phyloP scores from a whole-genome alignment of 92 coral and sea anemone genomes.

The Parazoanthus atlanticus region DNA sequence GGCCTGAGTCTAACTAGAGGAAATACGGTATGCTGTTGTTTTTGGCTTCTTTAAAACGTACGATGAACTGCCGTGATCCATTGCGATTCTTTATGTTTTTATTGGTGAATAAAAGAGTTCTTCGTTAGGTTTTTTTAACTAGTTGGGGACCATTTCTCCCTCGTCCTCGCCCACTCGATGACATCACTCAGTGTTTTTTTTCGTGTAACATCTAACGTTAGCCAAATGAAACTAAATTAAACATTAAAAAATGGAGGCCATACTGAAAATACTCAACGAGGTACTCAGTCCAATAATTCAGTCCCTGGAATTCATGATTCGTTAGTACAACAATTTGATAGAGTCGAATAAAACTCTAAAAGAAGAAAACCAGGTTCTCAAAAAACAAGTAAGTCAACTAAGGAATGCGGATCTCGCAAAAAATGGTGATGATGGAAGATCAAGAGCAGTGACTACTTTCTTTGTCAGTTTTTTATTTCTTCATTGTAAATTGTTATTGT shows the following conservation, averaged over 20 bases:
- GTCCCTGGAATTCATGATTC: neutral
- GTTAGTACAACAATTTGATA: neutral
- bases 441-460: neutral
- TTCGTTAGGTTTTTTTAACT: no score
- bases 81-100: neutral
- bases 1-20: no score
- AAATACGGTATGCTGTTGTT: no score
- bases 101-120: no score
- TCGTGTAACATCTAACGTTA: neutral
- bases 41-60: no score
- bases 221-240: conserved; percentile 6
- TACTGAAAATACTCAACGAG: neutral
- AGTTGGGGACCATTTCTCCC: no score
- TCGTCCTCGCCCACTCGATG: no score
- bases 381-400: neutral
- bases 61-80: neutral
- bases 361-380: neutral
- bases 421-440: neutral
- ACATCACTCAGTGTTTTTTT: neutral
- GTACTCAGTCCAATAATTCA: conserved; percentile 4
- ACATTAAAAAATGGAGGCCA: neutral
- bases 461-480: no score
- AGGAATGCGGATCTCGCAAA: neutral
- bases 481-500: no score
- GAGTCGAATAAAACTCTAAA: neutral